Base-by-base conservation (phyloP, 2,113 vertebrate genomes). In the Aix galericulata region DNA sequence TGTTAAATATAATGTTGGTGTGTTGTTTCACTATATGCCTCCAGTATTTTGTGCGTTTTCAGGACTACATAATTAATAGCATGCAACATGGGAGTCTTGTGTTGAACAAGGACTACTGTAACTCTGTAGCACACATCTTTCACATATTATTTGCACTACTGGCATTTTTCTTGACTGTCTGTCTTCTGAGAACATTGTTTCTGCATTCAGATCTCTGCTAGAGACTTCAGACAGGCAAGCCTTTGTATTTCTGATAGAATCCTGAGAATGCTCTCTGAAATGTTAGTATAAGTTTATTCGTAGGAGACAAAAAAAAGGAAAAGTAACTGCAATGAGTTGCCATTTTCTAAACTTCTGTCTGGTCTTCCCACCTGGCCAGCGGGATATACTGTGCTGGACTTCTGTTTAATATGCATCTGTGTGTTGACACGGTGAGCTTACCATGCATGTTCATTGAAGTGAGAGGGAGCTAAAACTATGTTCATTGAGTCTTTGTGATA, bases 171-270 rank as follows among this genome's bases (percentile, higher is more conserved):
- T 63, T 80, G 44, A 17, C 8, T 88, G 93, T 81, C 27, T 90
- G 42, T 94, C 75, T 95, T 20, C 64, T n/a, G 34, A 58, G 38
- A 74, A 78, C 32, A 52, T 46, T 55, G 53, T 72, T 96, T 88
- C 60, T 74, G 59, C 90, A 89, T 75, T 82, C 32, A 71, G n/a
- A 38, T 86, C 34, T 82, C 31, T 86, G 8, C 17, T 72, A 52
- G 48, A 83, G 27, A 91, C 56, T 25, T 17, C 32, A n/a, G 44
- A 72, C 27, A 83, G 38, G 20, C 74, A 36, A 32, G 63, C 38
- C 29, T 86, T 91, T 93, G 27, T 86, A n/a, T 82, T 38, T 88
- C 52, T 56, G 4, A 8, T 81, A 91, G 80, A 82, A 95, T 96
- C 52, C 76, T 44, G 48, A 95, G 56, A 94, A 94, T 83, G 89